Percentiles rank a stretch among this genome's conserved stretches.
These are phyloP conservation scores for Coptodon rendalli DNA, from an alignment of 2,113 vertebrate species.

Conservation along the genomic window DNA sequence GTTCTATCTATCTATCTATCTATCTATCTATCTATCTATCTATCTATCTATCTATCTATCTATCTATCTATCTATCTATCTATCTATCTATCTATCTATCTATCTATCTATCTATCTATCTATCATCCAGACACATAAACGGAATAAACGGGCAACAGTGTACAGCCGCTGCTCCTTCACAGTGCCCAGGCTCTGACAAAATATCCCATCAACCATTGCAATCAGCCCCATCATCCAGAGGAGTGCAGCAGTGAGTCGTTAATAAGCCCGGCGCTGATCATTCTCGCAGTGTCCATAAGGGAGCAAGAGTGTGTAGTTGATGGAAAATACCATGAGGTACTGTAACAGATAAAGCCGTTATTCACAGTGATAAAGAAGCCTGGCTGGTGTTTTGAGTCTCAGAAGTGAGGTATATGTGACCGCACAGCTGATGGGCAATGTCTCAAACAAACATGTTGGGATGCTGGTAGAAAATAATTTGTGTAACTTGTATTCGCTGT, in stretches of 20 bases:
- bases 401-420: background rate
- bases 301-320: background rate
- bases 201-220: background rate
- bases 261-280: background rate
- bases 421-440: background rate
- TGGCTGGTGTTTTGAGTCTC: background rate
- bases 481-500: background rate
- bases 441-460: background rate
- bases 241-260: slow-evolving; percentile 46
- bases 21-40: too few relatives aligned
- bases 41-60: background rate
- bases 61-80: background rate
- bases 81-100: background rate
- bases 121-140: background rate
- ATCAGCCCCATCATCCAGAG: background rate
- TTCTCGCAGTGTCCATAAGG: background rate
- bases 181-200: background rate
- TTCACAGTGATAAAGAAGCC: background rate
- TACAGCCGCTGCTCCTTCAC: background rate
- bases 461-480: background rate
- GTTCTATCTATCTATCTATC: too few relatives aligned
- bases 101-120: background rate
- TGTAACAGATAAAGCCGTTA: background rate
- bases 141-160: background rate
- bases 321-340: background rate